phyloP scores from a whole-genome alignment of 2,113 vertebrate genomes.

The Abramis brama region DNA sequence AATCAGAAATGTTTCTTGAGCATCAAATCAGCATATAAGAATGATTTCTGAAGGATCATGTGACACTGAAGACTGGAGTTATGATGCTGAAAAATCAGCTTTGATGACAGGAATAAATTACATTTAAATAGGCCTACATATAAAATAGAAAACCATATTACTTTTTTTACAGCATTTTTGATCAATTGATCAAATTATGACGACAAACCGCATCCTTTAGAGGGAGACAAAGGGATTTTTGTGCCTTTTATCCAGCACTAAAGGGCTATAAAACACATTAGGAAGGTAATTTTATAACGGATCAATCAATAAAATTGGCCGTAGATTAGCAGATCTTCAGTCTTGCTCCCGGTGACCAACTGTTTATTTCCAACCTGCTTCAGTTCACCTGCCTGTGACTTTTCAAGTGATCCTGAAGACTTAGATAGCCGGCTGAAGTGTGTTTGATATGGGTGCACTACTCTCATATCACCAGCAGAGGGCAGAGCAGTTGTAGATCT shows the following conservation, averaged over 20 bases:
- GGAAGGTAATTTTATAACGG: too few relatives aligned
- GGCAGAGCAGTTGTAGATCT: conserved; percentile 8
- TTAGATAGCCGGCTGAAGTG: too few relatives aligned
- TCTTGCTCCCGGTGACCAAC: too few relatives aligned
- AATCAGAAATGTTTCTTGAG: neutral
- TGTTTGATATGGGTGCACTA: neutral
- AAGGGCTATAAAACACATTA: neutral
- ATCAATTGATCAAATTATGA: too few relatives aligned
- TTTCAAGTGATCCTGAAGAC: too few relatives aligned
- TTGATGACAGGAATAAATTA: neutral
- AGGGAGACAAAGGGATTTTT: neutral
- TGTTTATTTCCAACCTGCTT: too few relatives aligned
- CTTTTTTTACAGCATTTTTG: too few relatives aligned
- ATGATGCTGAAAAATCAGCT: neutral
- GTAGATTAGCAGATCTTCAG: neutral
- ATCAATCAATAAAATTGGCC: neutral
- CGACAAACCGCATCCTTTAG: too few relatives aligned
- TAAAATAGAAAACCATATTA: neutral
- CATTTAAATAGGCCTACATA: neutral
- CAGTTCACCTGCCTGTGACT: too few relatives aligned
- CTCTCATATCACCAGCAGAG: conserved; percentile 45
- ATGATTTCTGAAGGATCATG: neutral
- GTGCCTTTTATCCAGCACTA: neutral
- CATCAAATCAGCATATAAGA: neutral
- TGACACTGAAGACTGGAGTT: neutral